phyloP scores from a whole-genome alignment of 1,140 invertebrate species.

The Lasaia peninsularis region DNA sequence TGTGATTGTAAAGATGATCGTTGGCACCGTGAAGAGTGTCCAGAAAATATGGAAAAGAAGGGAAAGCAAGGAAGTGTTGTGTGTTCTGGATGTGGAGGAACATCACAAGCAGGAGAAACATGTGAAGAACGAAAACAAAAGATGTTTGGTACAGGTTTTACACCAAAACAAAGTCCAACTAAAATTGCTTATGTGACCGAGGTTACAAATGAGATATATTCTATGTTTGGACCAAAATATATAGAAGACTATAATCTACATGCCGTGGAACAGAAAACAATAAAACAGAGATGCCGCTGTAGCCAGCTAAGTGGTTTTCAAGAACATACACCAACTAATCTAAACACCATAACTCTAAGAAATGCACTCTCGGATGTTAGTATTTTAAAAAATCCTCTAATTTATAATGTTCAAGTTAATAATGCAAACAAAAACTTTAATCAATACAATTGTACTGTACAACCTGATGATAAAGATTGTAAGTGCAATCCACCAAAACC shows the following conservation, averaged over 20 bases:
- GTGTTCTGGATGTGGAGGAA: constrained; percentile 54
- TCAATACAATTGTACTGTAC: constrained; percentile 46
- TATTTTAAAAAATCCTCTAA: constrained; percentile 13
- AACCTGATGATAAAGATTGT: constrained; percentile 57
- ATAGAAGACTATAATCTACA: constrained; percentile 22
- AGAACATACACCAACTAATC: not conserved
- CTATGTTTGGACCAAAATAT: constrained; percentile 30
- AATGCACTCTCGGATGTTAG: not conserved
- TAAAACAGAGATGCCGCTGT: constrained; percentile 28
- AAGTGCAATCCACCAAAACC: constrained; percentile 59
- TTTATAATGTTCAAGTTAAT: constrained; percentile 43
- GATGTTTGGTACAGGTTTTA: constrained; percentile 39
- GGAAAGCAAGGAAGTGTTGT: constrained; percentile 29
- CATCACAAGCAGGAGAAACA: constrained; percentile 39
- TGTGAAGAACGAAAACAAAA: constrained; percentile 53
- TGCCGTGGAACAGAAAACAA: not conserved
- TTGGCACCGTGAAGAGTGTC: constrained; percentile 56
- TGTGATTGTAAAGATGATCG: constrained; percentile 66
- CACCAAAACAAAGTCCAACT: constrained; percentile 44
- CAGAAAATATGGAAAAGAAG: constrained; percentile 30
- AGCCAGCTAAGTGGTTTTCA: not conserved
- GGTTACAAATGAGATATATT: constrained; percentile 40
- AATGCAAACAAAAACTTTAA: constrained; percentile 32
- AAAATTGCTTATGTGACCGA: constrained; percentile 46
- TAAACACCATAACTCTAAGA: not conserved